Evolutionary conservation across 2,888 invertebrate genomes (phyloP), one percentile per base, ranked within the genome.

Genomic region (Lasioglossum vierecki): DNA sequence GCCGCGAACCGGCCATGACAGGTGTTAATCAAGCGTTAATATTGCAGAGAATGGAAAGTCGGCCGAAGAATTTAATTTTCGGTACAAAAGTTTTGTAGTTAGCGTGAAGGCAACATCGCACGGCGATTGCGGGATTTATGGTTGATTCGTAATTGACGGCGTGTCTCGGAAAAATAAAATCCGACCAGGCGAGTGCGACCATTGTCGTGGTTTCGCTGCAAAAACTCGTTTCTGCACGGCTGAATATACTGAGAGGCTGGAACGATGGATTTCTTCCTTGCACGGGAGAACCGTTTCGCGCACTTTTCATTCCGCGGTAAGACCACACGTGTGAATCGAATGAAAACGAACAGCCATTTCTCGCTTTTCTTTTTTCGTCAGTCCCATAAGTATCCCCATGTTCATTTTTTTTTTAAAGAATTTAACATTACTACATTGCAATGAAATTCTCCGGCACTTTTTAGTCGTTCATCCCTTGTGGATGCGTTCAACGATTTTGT

Each of bases 11-110:
- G 4, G 4, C 18, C 30, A 49, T 53, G 78, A 82, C 75, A 79
- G 75, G 22, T 71, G 82, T 82, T 82, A 82, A 82, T 82, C 73
- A 74, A 53, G 73, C 73, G 76, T 68, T 81, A 70, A 82, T 83
- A 76, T 74, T 49, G 49, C 2, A n/a, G 68, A 18, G 73, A 18
- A 35, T n/a, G 46, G 68, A 39, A n/a, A 41, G 39, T 41, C 68
- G 73, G 57, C 46, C 18, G 39, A 13, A 44, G 53, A 63, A 73
- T 83, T 83, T 76, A 76, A 83, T 80, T 80, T 57, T 72, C 76
- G 15, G 26, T 11, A 15, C 5, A n/a, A 75, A 79, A 13, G 53
- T 53, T 2, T 18, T 30, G 15, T 8, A 18, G 63, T 15, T 15
- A 30, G 11, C 4, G 11, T 18, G 66, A 46, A 79, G 68, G 41